Evolutionary conservation across 1,140 invertebrate species (phyloP).

Genomic region (Drosophila nigromelanica): DNA sequence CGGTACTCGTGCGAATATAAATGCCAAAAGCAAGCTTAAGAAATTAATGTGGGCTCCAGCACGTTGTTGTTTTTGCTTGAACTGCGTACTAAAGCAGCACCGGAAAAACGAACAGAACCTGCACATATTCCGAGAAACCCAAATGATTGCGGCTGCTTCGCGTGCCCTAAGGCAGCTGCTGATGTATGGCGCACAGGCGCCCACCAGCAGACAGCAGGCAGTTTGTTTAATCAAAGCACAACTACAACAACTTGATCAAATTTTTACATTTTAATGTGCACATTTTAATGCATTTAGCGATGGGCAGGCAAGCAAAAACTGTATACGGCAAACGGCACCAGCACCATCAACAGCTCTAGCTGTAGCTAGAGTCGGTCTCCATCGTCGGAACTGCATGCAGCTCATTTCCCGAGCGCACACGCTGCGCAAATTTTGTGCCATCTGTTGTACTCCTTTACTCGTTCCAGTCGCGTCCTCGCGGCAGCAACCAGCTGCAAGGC

Average conservation of each 20-base stretch:
- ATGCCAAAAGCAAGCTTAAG: conserved; percentile 59
- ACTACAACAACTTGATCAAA: conserved; percentile 43
- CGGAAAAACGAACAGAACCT: conserved; percentile 5
- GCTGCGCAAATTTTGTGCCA: conserved; percentile 46
- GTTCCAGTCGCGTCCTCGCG: too few relatives aligned
- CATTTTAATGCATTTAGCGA: conserved; percentile 41
- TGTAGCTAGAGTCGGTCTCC: too few relatives aligned
- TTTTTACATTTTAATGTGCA: conserved; percentile 44
- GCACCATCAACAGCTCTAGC: too few relatives aligned
- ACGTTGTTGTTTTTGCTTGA: conserved; percentile 26
- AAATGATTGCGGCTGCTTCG: conserved; percentile 37
- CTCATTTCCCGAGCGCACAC: conserved; percentile 56
- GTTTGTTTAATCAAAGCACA: conserved; percentile 47
- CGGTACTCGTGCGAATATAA: conserved; percentile 42
- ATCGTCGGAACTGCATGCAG: conserved; percentile 47
- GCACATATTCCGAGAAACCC: conserved; percentile 24
- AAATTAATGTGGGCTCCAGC: conserved; percentile 48
- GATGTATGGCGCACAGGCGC: conserved; percentile 18
- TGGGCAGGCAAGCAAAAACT: conserved; percentile 1
- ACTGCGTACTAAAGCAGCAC: background rate
- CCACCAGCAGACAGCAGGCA: conserved; percentile 4
- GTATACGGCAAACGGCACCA: background rate
- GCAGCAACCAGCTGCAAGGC: background rate
- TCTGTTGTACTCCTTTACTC: conserved; percentile 10
- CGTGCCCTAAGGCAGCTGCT: conserved; percentile 5